Conservation (phyloP, 1,140 invertebrate species). For the Carposina sasakii region DNA sequence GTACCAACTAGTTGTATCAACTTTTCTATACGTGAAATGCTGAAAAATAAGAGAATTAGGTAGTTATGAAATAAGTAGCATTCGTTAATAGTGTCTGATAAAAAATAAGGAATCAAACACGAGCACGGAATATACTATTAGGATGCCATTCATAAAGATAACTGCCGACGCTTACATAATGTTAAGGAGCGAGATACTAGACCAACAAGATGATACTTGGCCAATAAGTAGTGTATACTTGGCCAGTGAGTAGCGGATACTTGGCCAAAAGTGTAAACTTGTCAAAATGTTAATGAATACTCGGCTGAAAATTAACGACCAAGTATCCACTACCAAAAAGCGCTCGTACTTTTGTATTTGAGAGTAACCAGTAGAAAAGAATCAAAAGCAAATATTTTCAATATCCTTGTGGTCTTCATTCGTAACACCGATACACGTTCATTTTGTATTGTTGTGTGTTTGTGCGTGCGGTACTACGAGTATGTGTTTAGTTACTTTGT, state of each 20-base stretch:
- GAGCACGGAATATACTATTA: constrained; percentile 69
- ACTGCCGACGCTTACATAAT: constrained; percentile 59
- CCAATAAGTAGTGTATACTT: too few species aligned
- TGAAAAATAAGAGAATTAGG: constrained; percentile 64
- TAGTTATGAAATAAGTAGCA: constrained; percentile 64
- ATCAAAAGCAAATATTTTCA: constrained; percentile 50
- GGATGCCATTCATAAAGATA: constrained; percentile 52
- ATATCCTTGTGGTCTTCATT: constrained; percentile 71
- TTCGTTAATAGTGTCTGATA: constrained; percentile 53
- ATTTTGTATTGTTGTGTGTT: constrained; percentile 49
- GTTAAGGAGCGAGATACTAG: too few species aligned
- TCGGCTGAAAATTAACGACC: constrained; percentile 5
- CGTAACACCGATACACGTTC: constrained; percentile 63
- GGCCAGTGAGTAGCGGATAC: too few species aligned
- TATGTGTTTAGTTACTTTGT: constrained; percentile 45
- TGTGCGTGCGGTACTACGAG: too few species aligned
- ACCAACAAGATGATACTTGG: too few species aligned
- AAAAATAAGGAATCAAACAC: constrained; percentile 55
- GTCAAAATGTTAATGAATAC: not conserved
- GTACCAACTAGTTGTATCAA: constrained; percentile 69
- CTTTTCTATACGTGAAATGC: constrained; percentile 65
- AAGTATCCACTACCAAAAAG: constrained; percentile 12
- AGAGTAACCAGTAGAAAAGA: constrained; percentile 42
- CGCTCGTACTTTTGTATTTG: constrained; percentile 57
- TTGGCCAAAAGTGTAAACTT: constrained; percentile 13